These are phyloP conservation scores for Drosophila seguyi DNA, from an alignment of 1,140 invertebrate genomes.

Conservation along the genomic window DNA sequence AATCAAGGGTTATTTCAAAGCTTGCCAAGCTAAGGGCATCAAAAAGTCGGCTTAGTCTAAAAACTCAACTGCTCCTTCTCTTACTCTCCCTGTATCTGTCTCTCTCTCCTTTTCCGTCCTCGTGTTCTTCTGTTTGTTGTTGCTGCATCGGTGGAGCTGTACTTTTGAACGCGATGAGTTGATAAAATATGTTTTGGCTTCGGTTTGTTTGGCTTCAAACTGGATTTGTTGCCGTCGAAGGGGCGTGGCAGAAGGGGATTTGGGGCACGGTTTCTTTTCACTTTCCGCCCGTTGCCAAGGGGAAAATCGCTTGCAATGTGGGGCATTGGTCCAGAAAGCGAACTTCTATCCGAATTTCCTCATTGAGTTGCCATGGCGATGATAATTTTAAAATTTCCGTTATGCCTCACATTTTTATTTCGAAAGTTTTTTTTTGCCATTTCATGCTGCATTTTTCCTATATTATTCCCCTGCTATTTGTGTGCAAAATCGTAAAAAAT, in stretches of 20 bases:
- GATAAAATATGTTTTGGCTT: slow-evolving; percentile 70
- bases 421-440: slow-evolving; percentile 19
- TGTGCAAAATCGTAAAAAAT: slow-evolving; percentile 84
- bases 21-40: neutral
- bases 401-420: slow-evolving; percentile 14
- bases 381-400: slow-evolving; percentile 32
- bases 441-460: slow-evolving; percentile 26
- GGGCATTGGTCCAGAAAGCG: slow-evolving; percentile 31
- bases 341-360: neutral
- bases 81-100: neutral
- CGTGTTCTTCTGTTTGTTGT: slow-evolving; percentile 49
- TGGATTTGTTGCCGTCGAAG: slow-evolving; percentile 55
- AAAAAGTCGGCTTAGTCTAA: slow-evolving; percentile 1
- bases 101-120: slow-evolving; percentile 21
- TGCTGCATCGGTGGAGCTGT: slow-evolving; percentile 69
- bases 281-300: slow-evolving; percentile 45
- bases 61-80: neutral
- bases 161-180: slow-evolving; percentile 67
- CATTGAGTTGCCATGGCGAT: slow-evolving; percentile 10
- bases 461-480: slow-evolving; percentile 43
- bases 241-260: slow-evolving; percentile 35
- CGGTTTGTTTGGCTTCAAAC: slow-evolving; percentile 74
- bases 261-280: slow-evolving; percentile 51
- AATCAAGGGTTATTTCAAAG: neutral
- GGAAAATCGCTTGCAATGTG: slow-evolving; percentile 30